These are phyloP conservation scores for Colostygia pectinataria DNA, from an alignment of 2,888 invertebrate genomes.

Conservation along the genomic window DNA sequence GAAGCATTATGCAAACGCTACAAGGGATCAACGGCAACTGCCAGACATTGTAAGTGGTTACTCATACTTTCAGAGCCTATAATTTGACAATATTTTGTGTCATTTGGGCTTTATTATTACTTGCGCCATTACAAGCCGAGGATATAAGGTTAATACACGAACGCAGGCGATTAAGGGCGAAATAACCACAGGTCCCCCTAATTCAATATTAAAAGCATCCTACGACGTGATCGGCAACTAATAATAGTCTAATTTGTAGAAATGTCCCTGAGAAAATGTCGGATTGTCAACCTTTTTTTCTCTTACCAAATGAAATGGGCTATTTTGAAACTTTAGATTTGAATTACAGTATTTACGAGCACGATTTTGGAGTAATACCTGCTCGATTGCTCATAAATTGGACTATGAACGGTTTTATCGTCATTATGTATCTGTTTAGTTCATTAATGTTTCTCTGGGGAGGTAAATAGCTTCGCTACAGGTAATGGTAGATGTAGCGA, in stretches of 20 bases:
- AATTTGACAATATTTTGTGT: constrained; percentile 84
- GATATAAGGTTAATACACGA: constrained; percentile 78
- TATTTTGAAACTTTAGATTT: constrained; percentile 54
- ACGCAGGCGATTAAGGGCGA: constrained; percentile 76
- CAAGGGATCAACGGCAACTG: constrained; percentile 60
- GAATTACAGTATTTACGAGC: constrained; percentile 61
- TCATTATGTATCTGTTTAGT: constrained; percentile 41
- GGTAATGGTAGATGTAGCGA: constrained; percentile 2
- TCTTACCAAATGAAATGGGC: constrained; percentile 62
- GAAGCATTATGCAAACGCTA: constrained; percentile 57
- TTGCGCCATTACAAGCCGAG: constrained; percentile 78
- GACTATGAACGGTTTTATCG: constrained; percentile 46
- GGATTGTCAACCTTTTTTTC: constrained; percentile 77
- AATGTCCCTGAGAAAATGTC: constrained; percentile 82
- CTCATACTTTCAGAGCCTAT: constrained; percentile 80
- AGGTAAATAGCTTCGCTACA: constrained; percentile 9
- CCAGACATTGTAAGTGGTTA: constrained; percentile 78
- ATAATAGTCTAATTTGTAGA: constrained; percentile 80
- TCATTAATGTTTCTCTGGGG: constrained; percentile 29
- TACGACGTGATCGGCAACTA: constrained; percentile 79
- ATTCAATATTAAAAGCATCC: constrained; percentile 84
- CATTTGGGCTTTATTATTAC: constrained; percentile 83
- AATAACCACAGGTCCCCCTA: constrained; percentile 80
- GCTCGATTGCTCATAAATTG: constrained; percentile 49
- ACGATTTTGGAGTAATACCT: constrained; percentile 52